Evolutionary conservation across 2,113 vertebrate genomes (phyloP), one percentile per base, ranked within the genome.

Genomic region (Hiodon tergisus): DNA sequence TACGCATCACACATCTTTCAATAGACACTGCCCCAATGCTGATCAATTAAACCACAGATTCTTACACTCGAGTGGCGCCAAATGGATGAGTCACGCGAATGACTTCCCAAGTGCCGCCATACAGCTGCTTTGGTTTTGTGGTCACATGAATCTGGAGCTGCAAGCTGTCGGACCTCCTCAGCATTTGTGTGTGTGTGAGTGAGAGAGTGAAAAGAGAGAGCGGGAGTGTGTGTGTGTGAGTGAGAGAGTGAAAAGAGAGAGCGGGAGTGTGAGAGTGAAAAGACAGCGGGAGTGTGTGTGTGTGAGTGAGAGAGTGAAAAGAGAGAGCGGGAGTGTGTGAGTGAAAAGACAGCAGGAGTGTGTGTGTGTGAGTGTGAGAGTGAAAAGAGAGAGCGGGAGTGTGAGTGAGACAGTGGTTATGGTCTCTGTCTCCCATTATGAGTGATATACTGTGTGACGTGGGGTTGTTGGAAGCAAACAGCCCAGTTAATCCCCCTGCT

Each of bases 381-480:
- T 31, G 31, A 31, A 31, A 31, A 31, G 31, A 31, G 31, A 31
- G 31, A 31, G 31, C 31, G 31, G 31, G 31, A 68, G 68, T 68
- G 72, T 59, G n/a, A 52, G 72, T 73, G 1, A n/a, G 53, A 52
- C 9, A 11, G 75, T 63, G 66, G 70, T 76, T 81, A 70, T 78
- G 70, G 76, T 71, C 70, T 55, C 78, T 76, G 80, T 69, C 75
- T 70, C 69, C 76, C 69, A 68, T 75, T 69, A 77, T 58, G 73
- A 59, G 75, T 77, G 77, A 82, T 83, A 81, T 79, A 80, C 81
- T 76, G 67, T 61, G 59, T 46, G 6, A 67, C 72, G 74, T 81
- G 77, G 77, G 67, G 75, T 13, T 3, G 74, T 69, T 72, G 62
- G 78, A 75, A 79, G 78, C 77, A 75, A 57, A 67, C 69, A 54